A percentile compares a stretch with the other conserved stretches of the same genome.
Evolutionary conservation across 2,113 vertebrate species (phyloP).

Genomic region (Heterochromis multidens): DNA sequence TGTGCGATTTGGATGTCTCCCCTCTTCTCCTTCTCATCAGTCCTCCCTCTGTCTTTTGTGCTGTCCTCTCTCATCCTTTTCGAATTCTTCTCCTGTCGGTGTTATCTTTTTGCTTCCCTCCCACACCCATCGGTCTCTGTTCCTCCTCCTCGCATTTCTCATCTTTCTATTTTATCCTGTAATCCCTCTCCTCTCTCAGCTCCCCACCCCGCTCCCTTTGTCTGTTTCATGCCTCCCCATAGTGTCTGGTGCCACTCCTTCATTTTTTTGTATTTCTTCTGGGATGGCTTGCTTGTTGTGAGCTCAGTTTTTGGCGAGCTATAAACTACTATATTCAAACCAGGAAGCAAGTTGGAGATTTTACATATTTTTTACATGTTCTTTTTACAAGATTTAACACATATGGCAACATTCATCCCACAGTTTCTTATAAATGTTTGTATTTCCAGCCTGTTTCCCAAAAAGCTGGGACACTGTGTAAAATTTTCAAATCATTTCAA

Average conservation of each 20-base stretch:
- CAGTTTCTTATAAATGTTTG: too few relatives aligned
- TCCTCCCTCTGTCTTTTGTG: background rate
- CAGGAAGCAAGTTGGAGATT: background rate
- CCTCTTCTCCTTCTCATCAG: conserved; percentile 21
- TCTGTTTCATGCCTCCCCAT: conserved; percentile 3
- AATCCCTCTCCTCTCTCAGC: conserved; percentile 42
- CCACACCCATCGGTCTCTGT: conserved; percentile 44
- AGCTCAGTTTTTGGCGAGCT: background rate
- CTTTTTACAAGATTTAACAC: background rate
- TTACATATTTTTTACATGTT: background rate
- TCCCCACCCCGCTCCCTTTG: background rate
- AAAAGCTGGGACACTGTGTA: background rate
- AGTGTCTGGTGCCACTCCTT: background rate
- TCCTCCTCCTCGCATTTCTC: conserved; percentile 38
- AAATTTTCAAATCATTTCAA: background rate
- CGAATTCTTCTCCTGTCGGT: conserved; percentile 23
- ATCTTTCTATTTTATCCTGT: conserved; percentile 39
- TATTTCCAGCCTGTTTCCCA: too few relatives aligned
- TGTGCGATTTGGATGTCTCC: background rate
- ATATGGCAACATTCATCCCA: too few relatives aligned
- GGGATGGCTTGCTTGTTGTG: background rate
- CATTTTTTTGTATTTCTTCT: background rate
- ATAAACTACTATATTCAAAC: background rate
- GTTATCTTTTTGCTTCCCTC: conserved; percentile 4
- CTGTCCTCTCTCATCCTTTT: conserved; percentile 15